Conservation (phyloP, 2,113 vertebrate genomes). For the Petrocephalus microphthalmus region DNA sequence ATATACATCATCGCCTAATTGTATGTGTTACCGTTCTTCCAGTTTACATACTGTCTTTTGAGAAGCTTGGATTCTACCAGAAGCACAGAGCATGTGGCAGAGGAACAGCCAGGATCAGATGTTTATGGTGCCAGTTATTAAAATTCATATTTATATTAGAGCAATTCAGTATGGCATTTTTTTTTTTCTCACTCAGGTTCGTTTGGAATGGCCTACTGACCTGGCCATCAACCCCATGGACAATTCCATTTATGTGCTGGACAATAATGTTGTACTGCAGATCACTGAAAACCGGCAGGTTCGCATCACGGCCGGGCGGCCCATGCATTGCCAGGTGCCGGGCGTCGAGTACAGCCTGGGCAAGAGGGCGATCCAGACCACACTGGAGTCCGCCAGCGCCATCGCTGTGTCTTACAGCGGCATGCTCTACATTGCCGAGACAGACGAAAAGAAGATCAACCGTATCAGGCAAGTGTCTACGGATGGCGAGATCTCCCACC, state of each 20-base stretch:
- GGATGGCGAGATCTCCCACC: conserved; percentile 89
- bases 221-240: conserved; percentile 94
- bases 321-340: conserved; percentile 84
- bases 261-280: conserved; percentile 90
- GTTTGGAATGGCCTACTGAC: conserved; percentile 95
- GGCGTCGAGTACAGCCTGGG: conserved; percentile 71
- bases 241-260: conserved; percentile 90
- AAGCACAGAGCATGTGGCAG: background rate
- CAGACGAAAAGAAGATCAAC: conserved; percentile 91
- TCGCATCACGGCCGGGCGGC: conserved; percentile 83
- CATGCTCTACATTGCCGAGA: conserved; percentile 85
- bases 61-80: background rate
- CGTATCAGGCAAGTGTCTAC: conserved; percentile 85
- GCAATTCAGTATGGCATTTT: conserved; percentile 10
- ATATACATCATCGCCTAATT: background rate
- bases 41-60: background rate
- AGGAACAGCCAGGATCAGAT: background rate
- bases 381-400: conserved; percentile 81
- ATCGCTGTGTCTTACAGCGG: conserved; percentile 87
- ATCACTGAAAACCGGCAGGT: conserved; percentile 92
- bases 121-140: background rate
- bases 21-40: conserved; percentile 12
- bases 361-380: conserved; percentile 78
- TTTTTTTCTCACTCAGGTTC: conserved; percentile 67
- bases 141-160: background rate